phyloP scores from a whole-genome alignment of 2,113 vertebrate genomes.

The Muntiacus reevesi region DNA sequence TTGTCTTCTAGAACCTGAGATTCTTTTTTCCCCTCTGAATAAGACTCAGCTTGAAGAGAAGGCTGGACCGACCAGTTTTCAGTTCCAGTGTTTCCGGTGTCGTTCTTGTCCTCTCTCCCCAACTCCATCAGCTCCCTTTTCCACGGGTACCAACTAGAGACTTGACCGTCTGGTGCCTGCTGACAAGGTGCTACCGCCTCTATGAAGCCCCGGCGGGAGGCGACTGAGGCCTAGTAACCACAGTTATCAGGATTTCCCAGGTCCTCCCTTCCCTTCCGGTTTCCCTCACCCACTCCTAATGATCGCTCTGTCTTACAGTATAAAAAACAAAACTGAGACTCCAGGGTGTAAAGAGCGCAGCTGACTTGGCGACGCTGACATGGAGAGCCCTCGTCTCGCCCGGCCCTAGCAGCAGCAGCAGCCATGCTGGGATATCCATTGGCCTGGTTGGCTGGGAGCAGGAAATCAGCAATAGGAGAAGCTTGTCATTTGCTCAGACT shows the following conservation, averaged over 20 bases:
- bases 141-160: neutral
- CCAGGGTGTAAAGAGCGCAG: neutral
- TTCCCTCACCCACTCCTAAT: neutral
- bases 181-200: neutral
- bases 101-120: neutral
- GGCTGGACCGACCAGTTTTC: neutral
- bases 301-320: conserved; percentile 64
- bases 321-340: conserved; percentile 62
- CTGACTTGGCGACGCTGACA: neutral
- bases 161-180: neutral
- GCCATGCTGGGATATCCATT: neutral
- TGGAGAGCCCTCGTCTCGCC: neutral
- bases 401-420: neutral
- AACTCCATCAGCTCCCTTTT: neutral
- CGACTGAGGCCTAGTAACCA: neutral
- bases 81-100: neutral
- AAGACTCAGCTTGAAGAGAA: neutral
- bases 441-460: neutral
- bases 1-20: neutral
- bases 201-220: neutral
- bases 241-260: neutral
- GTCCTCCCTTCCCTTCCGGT: no score
- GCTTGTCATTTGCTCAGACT: neutral
- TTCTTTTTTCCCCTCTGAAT: neutral
- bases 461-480: neutral